Base-by-base conservation (phyloP, 2,797 vertebrate species). In the Acanthurus leucopareius region DNA sequence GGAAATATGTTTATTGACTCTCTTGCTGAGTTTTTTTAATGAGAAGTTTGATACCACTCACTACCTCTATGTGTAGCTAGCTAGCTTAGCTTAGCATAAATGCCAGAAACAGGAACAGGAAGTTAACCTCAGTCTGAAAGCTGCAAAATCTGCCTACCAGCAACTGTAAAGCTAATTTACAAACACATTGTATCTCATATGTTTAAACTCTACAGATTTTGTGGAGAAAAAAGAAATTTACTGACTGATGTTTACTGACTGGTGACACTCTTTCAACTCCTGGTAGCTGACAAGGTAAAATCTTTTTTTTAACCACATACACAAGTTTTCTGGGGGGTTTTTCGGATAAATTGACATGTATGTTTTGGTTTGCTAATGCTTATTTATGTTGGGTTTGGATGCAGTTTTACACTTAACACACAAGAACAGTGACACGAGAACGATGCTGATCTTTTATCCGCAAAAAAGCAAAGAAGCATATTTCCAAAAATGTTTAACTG, bases 401-500 rank as follows among this genome's bases (percentile, higher is more conserved):
- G 14, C 20, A 54, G 20, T 45, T 74, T 40, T 10, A 58, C 14
- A 17, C 28, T 62, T 16, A 20, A n/a, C 4, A 5, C 52, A 75
- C n/a, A 48, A 42, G 11, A 42, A 42, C 9, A 42, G 40, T 42
- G 38, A 72, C 6, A 38, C 10, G 52, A 59, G 49, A 62, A 70
- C 3, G 25, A 45, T 45, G n/a, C 16, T 28, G 5, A 42, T 76
- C 47, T 2, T 68, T 20, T 40, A 3, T 59, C 1, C 1, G 5
- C 38, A 44, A 35, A 52, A 28, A 65, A 5, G 10, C 1, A 86
- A 80, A 40, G 28, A 7, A 73, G 13, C 13, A 59, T 2, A 61
- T 72, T 81, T 79, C 25, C 69, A 74, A 67, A 32, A 78, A 74
- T 53, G 42, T 71, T 28, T 8, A 9, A 65, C 38, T 62, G 45